Percentiles rank a stretch among this genome's conserved stretches.
These are phyloP conservation scores for human DNA, from an alignment of 2,113 vertebrate genomes.

Conservation along the genomic window GRCh38 chr1:15481001-15481500, in stretches of 20 bases:
- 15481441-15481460: background rate
- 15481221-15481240: accelerated
- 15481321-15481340: accelerated
- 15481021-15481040: background rate
- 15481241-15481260: background rate
- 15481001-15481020: background rate
- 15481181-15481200: conserved; percentile 84
- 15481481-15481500: background rate
- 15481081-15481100: conserved; percentile 55
- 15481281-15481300: background rate
- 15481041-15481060: accelerated
- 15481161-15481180: conserved; percentile 84
- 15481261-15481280: accelerated
- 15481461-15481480: background rate
- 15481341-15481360: background rate
- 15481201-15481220: background rate
- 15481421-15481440: accelerated
- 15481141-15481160: conserved; percentile 80
- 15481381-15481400: too few relatives aligned
- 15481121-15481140: conserved; percentile 74
- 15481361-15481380: accelerated
- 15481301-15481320: background rate
- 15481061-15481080: background rate
- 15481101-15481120: conserved; percentile 74
- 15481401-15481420: background rate